Evolutionary conservation across 2,888 invertebrate species (phyloP), one percentile per base, ranked within the genome.

Genomic region (Belgica antarctica): DNA sequence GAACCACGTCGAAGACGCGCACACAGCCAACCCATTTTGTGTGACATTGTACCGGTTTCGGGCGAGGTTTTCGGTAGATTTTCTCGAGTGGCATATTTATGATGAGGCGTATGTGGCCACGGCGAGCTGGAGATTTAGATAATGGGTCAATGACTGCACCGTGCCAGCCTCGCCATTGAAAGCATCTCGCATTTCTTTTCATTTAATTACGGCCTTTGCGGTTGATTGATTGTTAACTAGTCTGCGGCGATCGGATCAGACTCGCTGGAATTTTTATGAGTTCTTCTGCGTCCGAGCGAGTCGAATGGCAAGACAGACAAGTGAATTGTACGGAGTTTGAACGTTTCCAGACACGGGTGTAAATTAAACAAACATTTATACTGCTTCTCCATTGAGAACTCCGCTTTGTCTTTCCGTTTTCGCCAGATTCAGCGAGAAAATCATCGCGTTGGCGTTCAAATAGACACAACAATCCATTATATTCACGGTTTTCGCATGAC

Each of bases 161-260:
- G n/a, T n/a, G n/a, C n/a, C n/a, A n/a, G n/a, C n/a, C n/a, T n/a
- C n/a, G n/a, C n/a, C n/a, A n/a, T n/a, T n/a, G n/a, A n/a, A n/a
- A n/a, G n/a, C n/a, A n/a, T n/a, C n/a, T n/a, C n/a, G n/a, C n/a
- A n/a, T n/a, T n/a, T n/a, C n/a, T n/a, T 52, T 22, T 52, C 7
- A 19, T n/a, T 52, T 52, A 52, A 52, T 52, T 52, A 52, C 22
- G 34, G 12, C 7, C 12, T 31, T 31, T 31, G 34, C 34, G 52
- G 52, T 52, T 52, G 52, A 52, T 7, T 7, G 52, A 7, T 52
- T 52, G 52, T 52, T 52, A 52, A 52, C 52, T 22, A 52, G 52
- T 52, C 52, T 52, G 52, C 34, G 5, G 5, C 5, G 12, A 31
- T n/a, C n/a, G n/a, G n/a, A n/a, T n/a, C 34, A 5, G 12, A 31